These are phyloP conservation scores for Mus spretus DNA, from an alignment of 2,797 vertebrate species.

Conservation along the genomic window DNA sequence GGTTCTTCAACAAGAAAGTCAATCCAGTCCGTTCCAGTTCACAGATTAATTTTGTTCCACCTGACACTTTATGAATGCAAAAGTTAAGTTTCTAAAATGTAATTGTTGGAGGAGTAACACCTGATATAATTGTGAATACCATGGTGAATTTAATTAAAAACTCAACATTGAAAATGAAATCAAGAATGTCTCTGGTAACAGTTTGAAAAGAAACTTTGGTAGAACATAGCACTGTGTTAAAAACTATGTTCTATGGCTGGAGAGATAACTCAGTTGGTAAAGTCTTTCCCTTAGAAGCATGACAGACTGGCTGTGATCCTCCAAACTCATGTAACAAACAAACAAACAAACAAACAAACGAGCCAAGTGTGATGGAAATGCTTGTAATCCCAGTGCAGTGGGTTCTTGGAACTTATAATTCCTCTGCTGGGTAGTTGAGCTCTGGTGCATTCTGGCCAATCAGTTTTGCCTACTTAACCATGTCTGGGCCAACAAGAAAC, in stretches of 20 bases:
- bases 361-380: background rate
- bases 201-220: slow-evolving; percentile 7
- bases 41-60: slow-evolving; percentile 36
- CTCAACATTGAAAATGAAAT: slow-evolving; percentile 56
- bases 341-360: background rate
- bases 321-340: background rate
- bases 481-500: background rate
- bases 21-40: slow-evolving; percentile 15
- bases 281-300: background rate
- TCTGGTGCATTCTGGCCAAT: background rate
- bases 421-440: background rate
- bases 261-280: background rate
- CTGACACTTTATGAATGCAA: slow-evolving; percentile 35
- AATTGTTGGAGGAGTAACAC: background rate
- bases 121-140: slow-evolving; percentile 26
- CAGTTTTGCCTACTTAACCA: background rate
- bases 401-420: background rate
- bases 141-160: slow-evolving; percentile 50
- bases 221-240: background rate
- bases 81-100: slow-evolving; percentile 53
- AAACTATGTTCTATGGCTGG: background rate
- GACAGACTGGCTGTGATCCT: background rate
- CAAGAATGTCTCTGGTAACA: background rate
- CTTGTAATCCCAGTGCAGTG: background rate
- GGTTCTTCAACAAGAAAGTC: slow-evolving; percentile 29